Evolutionary conservation across 2,113 vertebrate species (phyloP).

Genomic region (Sander lucioperca): DNA sequence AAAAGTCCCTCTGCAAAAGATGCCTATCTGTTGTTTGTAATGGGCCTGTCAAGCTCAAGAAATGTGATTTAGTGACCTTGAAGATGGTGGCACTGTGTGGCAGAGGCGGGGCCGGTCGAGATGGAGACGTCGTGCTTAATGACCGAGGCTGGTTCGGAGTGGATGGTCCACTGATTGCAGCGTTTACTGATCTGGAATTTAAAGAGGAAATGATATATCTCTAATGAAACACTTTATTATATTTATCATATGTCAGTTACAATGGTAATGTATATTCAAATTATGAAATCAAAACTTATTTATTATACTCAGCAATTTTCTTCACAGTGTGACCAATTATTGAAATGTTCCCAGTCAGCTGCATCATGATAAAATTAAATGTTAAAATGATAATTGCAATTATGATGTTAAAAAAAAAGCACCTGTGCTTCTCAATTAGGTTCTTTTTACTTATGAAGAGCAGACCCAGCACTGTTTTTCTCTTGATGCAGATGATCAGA

Average conservation of each 20-base stretch:
- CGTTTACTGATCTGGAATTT: conserved; percentile 76
- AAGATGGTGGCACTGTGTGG: conserved; percentile 76
- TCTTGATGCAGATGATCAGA: conserved; percentile 89
- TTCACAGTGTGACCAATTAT: background rate
- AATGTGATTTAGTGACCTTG: conserved; percentile 72
- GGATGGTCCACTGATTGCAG: conserved; percentile 60
- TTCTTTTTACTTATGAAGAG: conserved; percentile 90
- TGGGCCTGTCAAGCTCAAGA: background rate
- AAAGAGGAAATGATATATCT: background rate
- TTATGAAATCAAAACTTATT: background rate
- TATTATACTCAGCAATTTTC: background rate
- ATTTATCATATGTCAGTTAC: background rate
- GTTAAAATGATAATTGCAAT: background rate
- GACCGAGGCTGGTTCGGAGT: conserved; percentile 67
- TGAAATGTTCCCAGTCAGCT: background rate
- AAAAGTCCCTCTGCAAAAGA: background rate
- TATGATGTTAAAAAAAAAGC: background rate
- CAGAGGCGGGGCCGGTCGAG: conserved; percentile 60
- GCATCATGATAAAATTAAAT: background rate
- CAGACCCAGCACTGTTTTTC: conserved; percentile 86
- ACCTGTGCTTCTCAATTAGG: conserved; percentile 94
- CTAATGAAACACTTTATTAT: background rate
- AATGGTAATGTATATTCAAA: background rate
- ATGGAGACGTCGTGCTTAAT: conserved; percentile 57
- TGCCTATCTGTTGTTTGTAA: background rate